Percentiles rank a stretch among this genome's conserved stretches.
These are phyloP conservation scores for Gortyna flavago DNA, from an alignment of 2,888 invertebrate species.

Conservation along the genomic window DNA sequence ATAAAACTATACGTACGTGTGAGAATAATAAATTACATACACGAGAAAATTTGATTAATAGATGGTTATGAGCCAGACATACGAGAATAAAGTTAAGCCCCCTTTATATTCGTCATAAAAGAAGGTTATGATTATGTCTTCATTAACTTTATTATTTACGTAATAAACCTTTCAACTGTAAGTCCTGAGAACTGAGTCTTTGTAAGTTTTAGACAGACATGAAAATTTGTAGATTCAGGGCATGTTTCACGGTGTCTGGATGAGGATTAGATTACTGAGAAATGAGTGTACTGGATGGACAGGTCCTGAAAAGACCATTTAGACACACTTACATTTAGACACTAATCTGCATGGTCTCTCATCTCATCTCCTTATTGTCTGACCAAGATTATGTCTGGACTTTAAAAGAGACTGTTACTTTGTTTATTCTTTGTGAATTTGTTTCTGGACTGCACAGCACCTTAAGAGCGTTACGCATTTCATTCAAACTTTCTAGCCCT, in stretches of 20 bases:
- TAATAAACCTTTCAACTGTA: not conserved
- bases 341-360: not conserved
- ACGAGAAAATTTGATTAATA: conserved; percentile 37
- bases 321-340: no score
- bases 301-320: not conserved
- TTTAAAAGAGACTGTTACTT: not conserved
- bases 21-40: conserved; percentile 28
- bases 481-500: no score
- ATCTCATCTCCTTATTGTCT: no score
- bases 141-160: conserved; percentile 34
- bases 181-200: no score
- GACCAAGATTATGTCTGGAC: not conserved
- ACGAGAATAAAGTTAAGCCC: conserved; percentile 3
- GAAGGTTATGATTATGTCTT: conserved; percentile 32
- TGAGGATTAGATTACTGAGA: not conserved
- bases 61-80: conserved; percentile 26
- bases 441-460: no score
- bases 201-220: not conserved
- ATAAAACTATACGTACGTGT: conserved; percentile 18
- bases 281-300: not conserved
- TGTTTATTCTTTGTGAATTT: not conserved
- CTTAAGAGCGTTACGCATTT: no score
- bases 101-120: conserved; percentile 42
- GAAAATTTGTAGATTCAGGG: not conserved
- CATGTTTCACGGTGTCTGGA: not conserved